Evolutionary conservation across 2,113 vertebrate genomes (phyloP).

Genomic region (Corvus moneduloides): DNA sequence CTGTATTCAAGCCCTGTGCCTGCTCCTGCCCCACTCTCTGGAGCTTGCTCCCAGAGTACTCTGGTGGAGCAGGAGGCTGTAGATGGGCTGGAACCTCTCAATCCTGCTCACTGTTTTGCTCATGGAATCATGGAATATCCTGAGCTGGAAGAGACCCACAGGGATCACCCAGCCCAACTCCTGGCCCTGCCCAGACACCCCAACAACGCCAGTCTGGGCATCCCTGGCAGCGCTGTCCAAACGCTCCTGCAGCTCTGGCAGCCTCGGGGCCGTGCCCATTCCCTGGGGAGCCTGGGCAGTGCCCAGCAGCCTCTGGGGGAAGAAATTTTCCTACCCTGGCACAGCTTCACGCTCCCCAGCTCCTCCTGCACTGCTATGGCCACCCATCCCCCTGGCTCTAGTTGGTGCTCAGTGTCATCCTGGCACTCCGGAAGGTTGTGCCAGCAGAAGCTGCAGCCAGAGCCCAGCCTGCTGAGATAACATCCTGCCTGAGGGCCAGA

Average conservation of each 20-base stretch:
- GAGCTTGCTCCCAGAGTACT: not conserved
- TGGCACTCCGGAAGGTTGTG: not conserved
- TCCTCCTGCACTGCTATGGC: not conserved
- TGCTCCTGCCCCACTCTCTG: not conserved
- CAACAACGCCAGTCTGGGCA: not conserved
- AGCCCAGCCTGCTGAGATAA: not conserved
- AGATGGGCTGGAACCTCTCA: not conserved
- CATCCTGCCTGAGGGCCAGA: no score
- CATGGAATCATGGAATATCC: not conserved
- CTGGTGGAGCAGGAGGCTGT: not conserved
- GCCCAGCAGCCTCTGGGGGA: not conserved
- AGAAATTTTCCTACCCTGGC: not conserved
- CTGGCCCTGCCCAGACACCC: not conserved
- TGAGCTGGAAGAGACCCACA: no score
- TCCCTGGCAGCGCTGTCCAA: not conserved
- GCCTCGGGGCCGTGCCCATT: not conserved
- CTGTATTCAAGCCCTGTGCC: not conserved
- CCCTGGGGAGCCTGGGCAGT: not conserved
- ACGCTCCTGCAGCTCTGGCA: not conserved
- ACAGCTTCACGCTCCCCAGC: not conserved
- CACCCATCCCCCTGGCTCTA: not conserved
- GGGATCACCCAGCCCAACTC: accelerated
- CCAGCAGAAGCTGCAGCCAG: not conserved
- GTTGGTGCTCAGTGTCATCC: not conserved
- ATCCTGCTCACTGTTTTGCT: not conserved